These are phyloP conservation scores for Hassar affinis DNA, from an alignment of 2,113 vertebrate species.

Conservation along the genomic window DNA sequence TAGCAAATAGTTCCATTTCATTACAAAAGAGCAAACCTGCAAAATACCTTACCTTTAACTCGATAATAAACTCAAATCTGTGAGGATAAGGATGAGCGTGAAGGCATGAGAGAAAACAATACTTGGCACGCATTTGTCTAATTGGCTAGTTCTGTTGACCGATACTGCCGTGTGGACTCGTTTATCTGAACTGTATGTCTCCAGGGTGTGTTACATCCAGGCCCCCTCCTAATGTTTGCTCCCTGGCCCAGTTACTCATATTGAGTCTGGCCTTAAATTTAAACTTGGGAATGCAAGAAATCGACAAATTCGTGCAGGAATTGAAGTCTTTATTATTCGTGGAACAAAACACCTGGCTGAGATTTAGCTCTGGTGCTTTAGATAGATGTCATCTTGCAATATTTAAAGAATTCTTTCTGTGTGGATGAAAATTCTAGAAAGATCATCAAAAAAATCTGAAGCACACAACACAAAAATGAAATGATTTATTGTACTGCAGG, in stretches of 20 bases:
- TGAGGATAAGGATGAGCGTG: slow-evolving; percentile 10
- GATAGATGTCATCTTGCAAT: neutral
- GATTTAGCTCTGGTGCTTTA: neutral
- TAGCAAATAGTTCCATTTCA: slow-evolving; percentile 24
- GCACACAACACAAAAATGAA: slow-evolving; percentile 26
- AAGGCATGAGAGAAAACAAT: slow-evolving; percentile 23
- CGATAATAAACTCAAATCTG: slow-evolving; percentile 22
- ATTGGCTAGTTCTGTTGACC: neutral
- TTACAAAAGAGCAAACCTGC: slow-evolving; percentile 5
- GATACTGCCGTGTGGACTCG: slow-evolving; percentile 22
- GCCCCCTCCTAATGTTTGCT: neutral
- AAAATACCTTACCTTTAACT: slow-evolving; percentile 24
- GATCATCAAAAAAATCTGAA: neutral
- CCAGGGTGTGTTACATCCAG: slow-evolving; percentile 13
- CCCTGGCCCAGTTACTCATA: neutral
- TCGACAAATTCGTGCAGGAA: neutral
- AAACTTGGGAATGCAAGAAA: neutral
- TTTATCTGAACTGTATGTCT: neutral
- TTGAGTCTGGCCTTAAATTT: neutral
- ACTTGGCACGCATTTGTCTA: slow-evolving; percentile 15
- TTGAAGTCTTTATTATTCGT: neutral
- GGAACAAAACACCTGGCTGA: neutral
- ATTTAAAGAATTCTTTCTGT: neutral
- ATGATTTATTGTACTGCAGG: slow-evolving; percentile 21
- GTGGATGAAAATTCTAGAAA: neutral